phyloP scores from a whole-genome alignment of 2,797 vertebrate genomes.

The Neosalanx taihuensis region DNA sequence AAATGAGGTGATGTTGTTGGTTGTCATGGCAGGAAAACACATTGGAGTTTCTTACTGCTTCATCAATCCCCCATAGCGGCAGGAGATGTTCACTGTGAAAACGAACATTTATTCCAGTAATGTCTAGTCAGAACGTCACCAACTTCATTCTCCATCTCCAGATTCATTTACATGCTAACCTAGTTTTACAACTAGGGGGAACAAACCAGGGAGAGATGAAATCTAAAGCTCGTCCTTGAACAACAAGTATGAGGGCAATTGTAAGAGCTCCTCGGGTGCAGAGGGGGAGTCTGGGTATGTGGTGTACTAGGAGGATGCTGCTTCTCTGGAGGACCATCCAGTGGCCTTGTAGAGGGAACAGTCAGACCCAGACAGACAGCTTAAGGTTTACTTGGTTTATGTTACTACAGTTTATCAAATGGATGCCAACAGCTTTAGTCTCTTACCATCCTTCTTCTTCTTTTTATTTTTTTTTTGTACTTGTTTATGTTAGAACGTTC shows the following conservation, averaged over 20 bases:
- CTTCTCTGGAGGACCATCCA: constrained; percentile 35
- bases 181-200: constrained; percentile 30
- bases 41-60: not conserved
- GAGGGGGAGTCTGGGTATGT: constrained; percentile 25
- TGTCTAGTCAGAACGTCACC: constrained; percentile 20
- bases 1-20: constrained; percentile 24
- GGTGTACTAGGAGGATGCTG: constrained; percentile 53
- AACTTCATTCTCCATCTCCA: not conserved
- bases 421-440: too few species aligned
- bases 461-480: too few species aligned
- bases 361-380: not conserved
- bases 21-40: not conserved
- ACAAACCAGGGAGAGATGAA: constrained; percentile 21
- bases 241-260: constrained; percentile 50
- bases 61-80: not conserved
- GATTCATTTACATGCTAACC: constrained; percentile 59
- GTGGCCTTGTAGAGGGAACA: constrained; percentile 24
- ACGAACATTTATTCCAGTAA: not conserved
- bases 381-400: not conserved
- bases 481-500: too few species aligned
- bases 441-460: too few species aligned
- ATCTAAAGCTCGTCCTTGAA: constrained; percentile 13
- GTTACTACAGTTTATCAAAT: not conserved
- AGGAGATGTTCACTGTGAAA: not conserved
- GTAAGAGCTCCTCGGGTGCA: constrained; percentile 32